Evolutionary conservation across 2,113 vertebrate species (phyloP), one percentile per base, ranked within the genome.

Genomic region (Eupsittula cactorum): DNA sequence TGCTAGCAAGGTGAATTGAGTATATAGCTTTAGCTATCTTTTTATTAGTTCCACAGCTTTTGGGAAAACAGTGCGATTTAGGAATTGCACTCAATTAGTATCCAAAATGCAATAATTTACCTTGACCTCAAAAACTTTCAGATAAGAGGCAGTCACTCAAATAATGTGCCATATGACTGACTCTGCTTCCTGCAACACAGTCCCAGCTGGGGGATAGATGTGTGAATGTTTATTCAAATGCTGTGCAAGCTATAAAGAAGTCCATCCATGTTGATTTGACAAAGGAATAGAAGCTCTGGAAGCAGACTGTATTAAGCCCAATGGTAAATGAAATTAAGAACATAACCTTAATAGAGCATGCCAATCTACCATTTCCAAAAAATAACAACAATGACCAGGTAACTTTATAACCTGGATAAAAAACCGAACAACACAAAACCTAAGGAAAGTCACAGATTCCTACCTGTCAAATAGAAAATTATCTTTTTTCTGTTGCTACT

Each of bases 131-230:
- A 73, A 49, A 13, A 23, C 9, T 31, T 18, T 46, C 29, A 80
- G 27, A 7, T n/a, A 47, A 59, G 28, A 80, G 10, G 46, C 9
- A 83, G 9, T 21, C 55, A 29, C 12, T 52, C 31, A 88, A 74
- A 83, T 65, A 81, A 31, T 16, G 11, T 53, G 9, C 10, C 11
- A 9, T 46, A 33, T 9, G 3, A 63, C 8, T 16, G 74, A 11
- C 23, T 21, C 19, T 65, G 28, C 33, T 80, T 86, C 64, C 41
- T 33, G 24, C 17, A 65, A 12, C 46, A 21, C 19, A 65, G 50
- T 67, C 31, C 16, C 16, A 12, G 35, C 20, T 23, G 0, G 2
- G 5, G 5, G 5, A 4, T 53, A 7, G 16, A 59, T 2, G 13
- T 49, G 9, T 59, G 31, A 67, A 57, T 13, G 9, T 7, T 37